Percentiles rank a stretch among this genome's conserved stretches.
Conservation (phyloP, 2,113 vertebrate species). For the Sylvia atricapilla region DNA sequence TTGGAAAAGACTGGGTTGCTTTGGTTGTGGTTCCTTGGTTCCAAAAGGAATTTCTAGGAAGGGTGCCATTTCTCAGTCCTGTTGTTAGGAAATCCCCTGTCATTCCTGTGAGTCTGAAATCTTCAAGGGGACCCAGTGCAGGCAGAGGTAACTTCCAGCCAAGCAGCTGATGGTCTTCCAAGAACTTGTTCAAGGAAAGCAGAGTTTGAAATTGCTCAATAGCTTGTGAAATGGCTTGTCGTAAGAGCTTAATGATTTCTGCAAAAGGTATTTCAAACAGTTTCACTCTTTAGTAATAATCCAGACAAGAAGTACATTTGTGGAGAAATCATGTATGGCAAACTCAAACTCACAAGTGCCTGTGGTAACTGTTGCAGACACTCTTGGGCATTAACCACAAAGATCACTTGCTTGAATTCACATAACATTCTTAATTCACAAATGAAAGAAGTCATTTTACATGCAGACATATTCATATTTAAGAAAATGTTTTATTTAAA, state of each 20-base stretch:
- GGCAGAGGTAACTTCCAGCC: constrained; percentile 10
- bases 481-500: constrained; percentile 35
- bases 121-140: neutral
- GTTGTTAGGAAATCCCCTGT: neutral
- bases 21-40: neutral
- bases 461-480: neutral
- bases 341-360: neutral
- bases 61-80: neutral
- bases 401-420: constrained; percentile 22
- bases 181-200: constrained; percentile 52
- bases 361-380: neutral
- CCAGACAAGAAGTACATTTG: neutral
- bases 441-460: constrained; percentile 16
- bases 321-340: neutral
- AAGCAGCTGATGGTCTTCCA: constrained; percentile 16
- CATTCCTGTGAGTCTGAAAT: neutral
- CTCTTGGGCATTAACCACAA: constrained; percentile 1
- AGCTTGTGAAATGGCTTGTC: constrained; percentile 61
- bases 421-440: constrained; percentile 1
- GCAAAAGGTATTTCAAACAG: constrained; percentile 34
- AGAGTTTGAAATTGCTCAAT: constrained; percentile 57
- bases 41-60: neutral
- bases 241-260: constrained; percentile 44
- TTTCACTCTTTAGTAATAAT: constrained; percentile 12
- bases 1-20: neutral